Percentiles rank a stretch among this genome's conserved stretches.
These are phyloP conservation scores for Trinectes maculatus DNA, from an alignment of 2,113 vertebrate genomes.

Conservation along the genomic window DNA sequence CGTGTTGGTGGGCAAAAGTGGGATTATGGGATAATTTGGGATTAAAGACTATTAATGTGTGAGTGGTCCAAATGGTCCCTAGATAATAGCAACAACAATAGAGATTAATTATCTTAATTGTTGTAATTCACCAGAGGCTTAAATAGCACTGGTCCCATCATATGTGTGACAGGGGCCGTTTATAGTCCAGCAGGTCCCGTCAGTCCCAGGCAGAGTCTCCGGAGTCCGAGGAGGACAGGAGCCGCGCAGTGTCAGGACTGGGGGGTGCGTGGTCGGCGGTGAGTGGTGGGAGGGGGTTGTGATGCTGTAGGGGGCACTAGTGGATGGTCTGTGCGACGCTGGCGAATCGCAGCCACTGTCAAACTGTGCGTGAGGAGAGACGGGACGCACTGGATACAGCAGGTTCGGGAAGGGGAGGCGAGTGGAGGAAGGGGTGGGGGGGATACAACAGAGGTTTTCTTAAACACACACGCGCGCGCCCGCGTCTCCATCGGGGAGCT, in stretches of 20 bases:
- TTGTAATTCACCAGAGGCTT: too few relatives aligned
- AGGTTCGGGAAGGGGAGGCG: constrained; percentile 64
- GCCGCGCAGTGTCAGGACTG: constrained; percentile 17
- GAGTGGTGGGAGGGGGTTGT: constrained; percentile 11
- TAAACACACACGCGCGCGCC: not conserved
- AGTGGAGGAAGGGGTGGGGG: constrained; percentile 43
- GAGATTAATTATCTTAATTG: too few relatives aligned
- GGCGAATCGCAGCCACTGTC: constrained; percentile 77
- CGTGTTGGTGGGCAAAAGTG: too few relatives aligned
- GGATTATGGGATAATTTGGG: too few relatives aligned
- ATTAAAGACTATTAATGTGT: too few relatives aligned
- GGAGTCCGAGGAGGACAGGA: constrained; percentile 16
- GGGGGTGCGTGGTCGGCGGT: not conserved
- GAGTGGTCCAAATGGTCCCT: too few relatives aligned
- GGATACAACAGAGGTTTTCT: constrained; percentile 5
- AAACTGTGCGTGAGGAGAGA: constrained; percentile 69
- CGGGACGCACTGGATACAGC: constrained; percentile 62
- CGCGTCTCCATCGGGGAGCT: constrained; percentile 37
- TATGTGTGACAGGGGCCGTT: constrained; percentile 11
- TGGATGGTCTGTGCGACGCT: constrained; percentile 63
- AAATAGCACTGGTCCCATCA: constrained; percentile 8
- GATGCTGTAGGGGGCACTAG: constrained; percentile 7
- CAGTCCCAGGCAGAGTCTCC: not conserved
- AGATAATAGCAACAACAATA: too few relatives aligned
- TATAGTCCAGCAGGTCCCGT: too few relatives aligned